Percentiles rank a stretch among this genome's conserved stretches.
Evolutionary conservation across 23 tunicate genomes (phyloP).

Genomic region (Clavelina lepadiformis): DNA sequence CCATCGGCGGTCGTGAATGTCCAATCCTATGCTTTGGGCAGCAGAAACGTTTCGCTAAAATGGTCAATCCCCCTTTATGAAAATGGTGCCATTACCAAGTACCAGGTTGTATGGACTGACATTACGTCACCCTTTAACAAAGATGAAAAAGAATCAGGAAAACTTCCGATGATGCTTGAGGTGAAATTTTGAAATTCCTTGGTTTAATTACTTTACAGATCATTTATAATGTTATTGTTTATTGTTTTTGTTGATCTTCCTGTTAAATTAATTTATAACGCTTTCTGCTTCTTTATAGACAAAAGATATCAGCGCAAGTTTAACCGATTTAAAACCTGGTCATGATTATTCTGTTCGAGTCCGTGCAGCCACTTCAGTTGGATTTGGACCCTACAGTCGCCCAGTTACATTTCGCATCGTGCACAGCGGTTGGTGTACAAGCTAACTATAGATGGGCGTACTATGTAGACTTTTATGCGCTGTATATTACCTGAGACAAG

Average conservation of each 20-base stretch:
- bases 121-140: neutral
- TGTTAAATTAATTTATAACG: too few species aligned
- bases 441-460: too few species aligned
- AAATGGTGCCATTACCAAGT: constrained; percentile 21
- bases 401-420: constrained; percentile 12
- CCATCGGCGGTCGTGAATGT: constrained; percentile 15
- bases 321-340: constrained; percentile 28
- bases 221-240: too few species aligned
- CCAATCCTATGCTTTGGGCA: neutral
- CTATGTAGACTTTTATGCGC: too few species aligned
- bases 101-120: constrained; percentile 16
- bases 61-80: constrained; percentile 21
- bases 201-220: too few species aligned
- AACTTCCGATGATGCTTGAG: constrained; percentile 5
- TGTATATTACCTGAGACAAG: too few species aligned
- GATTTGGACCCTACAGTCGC: constrained; percentile 41
- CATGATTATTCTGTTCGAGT: constrained; percentile 27
- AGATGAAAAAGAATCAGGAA: constrained; percentile 2
- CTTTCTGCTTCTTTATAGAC: constrained; percentile 15
- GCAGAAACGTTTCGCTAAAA: neutral
- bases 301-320: neutral
- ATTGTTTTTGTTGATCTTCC: too few species aligned
- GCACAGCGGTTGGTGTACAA: constrained; percentile 15
- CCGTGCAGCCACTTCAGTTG: constrained; percentile 42
- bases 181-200: too few species aligned